Base-by-base conservation (phyloP, 2,797 vertebrate species). In the Tolypeutes matacus region DNA sequence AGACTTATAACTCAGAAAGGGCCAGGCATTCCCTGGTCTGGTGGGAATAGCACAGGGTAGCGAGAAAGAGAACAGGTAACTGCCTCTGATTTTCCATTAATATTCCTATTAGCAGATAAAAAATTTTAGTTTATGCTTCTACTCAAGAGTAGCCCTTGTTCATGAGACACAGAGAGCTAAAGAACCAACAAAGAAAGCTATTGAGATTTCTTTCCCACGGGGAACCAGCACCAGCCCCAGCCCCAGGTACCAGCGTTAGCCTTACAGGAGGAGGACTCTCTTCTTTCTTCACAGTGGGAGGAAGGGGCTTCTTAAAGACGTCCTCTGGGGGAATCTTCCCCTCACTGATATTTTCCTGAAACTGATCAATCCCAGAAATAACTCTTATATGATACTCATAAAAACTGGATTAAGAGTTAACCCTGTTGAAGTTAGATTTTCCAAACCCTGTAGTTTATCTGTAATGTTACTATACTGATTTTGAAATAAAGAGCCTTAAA, bases 281-380 rank as follows among this genome's bases (percentile, higher is more conserved):
- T 58, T 99, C 99, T 83, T 99, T 99, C 53, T 99, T 99, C 98
- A 99, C 98, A 13, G 97, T 97, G 42, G 99, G 99, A 96, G 99
- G 99, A 60, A 99, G 97, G 31, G 99, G 99, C 93, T 99, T 99
- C 98, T 99, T 99, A 97, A 99, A 99, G 88, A 99, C 98, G 21
- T 99, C 99, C 86, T 99, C 99, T 72, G 97, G 97, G 78, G 98
- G 93, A 10, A 96, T 85, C 69, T 97, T 98, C 91, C 97, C 98
- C 77, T 98, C 98, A 96, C 81, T 97, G 86, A 96, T 29, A 64
- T 98, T 98, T 93, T 98, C 97, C 98, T 98, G 97, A 97, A 98
- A 98, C 85, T 97, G 84, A 84, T 51, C 65, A 97, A 95, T 94
- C 8, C 2, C 77, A 29, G 25, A 85, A 58, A 82, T 96, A 96